A percentile compares a stretch with the other conserved stretches of the same genome.
Evolutionary conservation across 2,113 vertebrate genomes (phyloP).

Genomic region (Cottus gobio): DNA sequence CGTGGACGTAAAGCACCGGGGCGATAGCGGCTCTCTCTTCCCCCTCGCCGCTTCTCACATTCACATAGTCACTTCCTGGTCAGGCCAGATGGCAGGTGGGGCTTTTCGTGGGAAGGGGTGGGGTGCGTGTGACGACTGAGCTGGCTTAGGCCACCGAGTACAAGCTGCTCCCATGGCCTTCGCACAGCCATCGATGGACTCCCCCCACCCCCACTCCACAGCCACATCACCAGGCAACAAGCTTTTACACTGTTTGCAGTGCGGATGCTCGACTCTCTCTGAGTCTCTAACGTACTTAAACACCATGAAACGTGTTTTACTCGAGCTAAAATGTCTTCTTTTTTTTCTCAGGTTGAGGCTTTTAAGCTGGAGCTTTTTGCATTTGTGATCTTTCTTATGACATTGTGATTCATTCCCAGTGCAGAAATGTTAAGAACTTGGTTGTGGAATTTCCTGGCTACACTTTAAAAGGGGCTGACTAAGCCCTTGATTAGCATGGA

Average conservation of each 20-base stretch:
- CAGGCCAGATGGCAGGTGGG: slow-evolving; percentile 77
- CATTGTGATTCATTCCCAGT: neutral
- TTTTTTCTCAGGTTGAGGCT: neutral
- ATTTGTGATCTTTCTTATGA: neutral
- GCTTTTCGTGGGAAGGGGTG: slow-evolving; percentile 46
- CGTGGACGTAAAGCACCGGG: slow-evolving; percentile 56
- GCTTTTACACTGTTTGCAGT: slow-evolving; percentile 21
- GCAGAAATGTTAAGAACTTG: slow-evolving; percentile 14
- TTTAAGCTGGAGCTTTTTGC: neutral
- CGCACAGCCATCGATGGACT: slow-evolving; percentile 49
- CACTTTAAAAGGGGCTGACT: neutral
- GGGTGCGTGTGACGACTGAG: slow-evolving; percentile 31
- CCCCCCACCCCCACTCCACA: slow-evolving; percentile 28
- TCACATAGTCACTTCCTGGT: slow-evolving; percentile 67
- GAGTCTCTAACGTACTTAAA: neutral
- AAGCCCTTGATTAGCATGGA: slow-evolving; percentile 21
- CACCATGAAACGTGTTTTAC: neutral
- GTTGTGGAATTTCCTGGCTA: slow-evolving; percentile 32
- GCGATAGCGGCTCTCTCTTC: slow-evolving; percentile 43
- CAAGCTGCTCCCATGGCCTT: slow-evolving; percentile 74
- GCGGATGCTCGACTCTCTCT: neutral
- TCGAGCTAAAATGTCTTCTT: neutral
- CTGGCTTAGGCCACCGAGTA: slow-evolving; percentile 60
- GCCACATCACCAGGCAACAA: slow-evolving; percentile 64
- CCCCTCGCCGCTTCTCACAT: slow-evolving; percentile 14